Percentiles rank a stretch among this genome's conserved stretches.
phyloP scores from a whole-genome alignment of 1,140 invertebrate genomes.

The Copidosoma floridanum region DNA sequence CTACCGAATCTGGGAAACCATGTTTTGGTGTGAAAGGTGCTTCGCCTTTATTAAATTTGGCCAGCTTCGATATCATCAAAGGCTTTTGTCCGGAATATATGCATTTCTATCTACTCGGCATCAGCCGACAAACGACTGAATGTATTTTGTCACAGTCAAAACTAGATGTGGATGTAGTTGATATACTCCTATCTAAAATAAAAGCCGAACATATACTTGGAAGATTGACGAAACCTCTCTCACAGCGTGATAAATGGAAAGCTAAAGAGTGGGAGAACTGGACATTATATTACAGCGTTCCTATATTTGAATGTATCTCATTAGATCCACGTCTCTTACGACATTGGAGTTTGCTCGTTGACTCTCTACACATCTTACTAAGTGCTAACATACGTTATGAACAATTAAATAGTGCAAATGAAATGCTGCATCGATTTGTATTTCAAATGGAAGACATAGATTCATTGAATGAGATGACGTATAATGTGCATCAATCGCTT shows the following conservation, averaged over 20 bases:
- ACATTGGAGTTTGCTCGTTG: background rate
- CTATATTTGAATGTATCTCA: background rate
- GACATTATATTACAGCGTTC: conserved; percentile 7
- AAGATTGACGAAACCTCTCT: background rate
- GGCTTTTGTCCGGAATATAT: background rate
- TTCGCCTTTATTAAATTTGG: background rate
- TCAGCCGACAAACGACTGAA: background rate
- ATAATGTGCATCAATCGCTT: conserved; percentile 2
- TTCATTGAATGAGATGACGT: background rate
- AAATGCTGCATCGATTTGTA: conserved; percentile 3
- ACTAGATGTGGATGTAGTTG: background rate
- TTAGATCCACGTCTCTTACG: background rate
- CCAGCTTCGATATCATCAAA: background rate
- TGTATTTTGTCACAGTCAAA: background rate
- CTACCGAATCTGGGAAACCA: background rate
- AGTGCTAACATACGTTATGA: background rate
- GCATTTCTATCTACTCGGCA: background rate
- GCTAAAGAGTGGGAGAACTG: conserved; percentile 3
- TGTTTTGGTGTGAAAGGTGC: background rate
- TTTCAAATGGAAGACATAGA: background rate
- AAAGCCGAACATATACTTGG: background rate
- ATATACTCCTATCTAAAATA: background rate
- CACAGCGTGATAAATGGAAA: background rate
- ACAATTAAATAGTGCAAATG: background rate
- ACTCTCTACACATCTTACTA: background rate